phyloP scores from a whole-genome alignment of 1,140 invertebrate genomes.

The Reticulitermes speratus region DNA sequence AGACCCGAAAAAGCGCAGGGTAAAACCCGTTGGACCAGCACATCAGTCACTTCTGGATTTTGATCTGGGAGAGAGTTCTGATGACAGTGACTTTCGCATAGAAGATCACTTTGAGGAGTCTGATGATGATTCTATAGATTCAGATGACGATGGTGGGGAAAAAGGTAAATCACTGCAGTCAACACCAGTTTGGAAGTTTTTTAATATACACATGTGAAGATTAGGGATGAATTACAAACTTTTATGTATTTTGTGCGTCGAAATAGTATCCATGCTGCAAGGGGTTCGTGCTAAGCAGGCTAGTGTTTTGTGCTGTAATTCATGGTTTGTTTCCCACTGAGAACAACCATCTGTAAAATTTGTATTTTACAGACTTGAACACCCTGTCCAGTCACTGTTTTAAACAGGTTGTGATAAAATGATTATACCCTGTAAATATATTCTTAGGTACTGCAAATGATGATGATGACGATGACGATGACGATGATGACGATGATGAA shows the following conservation, averaged over 20 bases:
- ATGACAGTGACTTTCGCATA: constrained; percentile 93
- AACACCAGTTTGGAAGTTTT: no score
- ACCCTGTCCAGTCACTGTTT: no score
- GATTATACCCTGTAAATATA: not conserved
- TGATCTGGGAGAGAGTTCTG: constrained; percentile 88
- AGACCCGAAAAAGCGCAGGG: constrained; percentile 80
- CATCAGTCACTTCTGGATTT: constrained; percentile 74
- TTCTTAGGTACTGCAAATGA: not conserved
- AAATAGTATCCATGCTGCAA: no score
- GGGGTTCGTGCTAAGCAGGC: no score
- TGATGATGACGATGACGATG: constrained; percentile 44
- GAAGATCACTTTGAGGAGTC: constrained; percentile 80
- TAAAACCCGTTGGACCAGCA: constrained; percentile 76
- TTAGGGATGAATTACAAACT: no score
- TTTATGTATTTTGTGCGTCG: no score
- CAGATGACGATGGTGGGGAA: constrained; percentile 44
- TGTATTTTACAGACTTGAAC: no score
- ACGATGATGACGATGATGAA: constrained; percentile 46
- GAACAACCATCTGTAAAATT: no score
- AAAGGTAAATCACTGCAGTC: not conserved
- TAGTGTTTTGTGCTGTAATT: no score
- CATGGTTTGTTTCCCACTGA: no score
- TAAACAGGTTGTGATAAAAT: not conserved
- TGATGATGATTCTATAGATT: constrained; percentile 62
- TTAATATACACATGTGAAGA: no score